Percentiles rank a stretch among this genome's conserved stretches.
phyloP scores from a whole-genome alignment of 2,113 vertebrate genomes.

The Alethe castanea region DNA sequence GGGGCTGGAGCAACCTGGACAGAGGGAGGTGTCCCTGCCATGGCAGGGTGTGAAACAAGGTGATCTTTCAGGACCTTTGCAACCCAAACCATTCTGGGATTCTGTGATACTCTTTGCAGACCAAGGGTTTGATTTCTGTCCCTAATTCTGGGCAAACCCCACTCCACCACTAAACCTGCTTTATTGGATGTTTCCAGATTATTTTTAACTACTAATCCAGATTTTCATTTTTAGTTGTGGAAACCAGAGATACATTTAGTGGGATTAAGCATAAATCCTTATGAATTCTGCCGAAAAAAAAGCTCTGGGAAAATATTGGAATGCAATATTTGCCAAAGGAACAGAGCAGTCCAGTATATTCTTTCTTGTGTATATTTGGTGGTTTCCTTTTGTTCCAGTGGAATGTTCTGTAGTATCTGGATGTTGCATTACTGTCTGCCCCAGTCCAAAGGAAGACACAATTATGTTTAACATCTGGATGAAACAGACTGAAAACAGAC shows the following conservation, averaged over 20 bases:
- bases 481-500: background rate
- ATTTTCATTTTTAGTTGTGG: background rate
- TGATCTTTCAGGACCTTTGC: background rate
- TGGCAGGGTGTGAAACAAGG: background rate
- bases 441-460: background rate
- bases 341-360: no score
- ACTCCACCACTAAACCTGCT: background rate
- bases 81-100: background rate
- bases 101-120: background rate
- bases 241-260: background rate
- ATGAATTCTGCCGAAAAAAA: background rate
- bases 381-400: background rate
- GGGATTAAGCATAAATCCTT: background rate
- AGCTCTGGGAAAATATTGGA: background rate
- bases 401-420: background rate
- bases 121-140: background rate
- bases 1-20: rapidly evolving
- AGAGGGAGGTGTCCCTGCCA: background rate
- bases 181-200: background rate
- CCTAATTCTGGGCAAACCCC: rapidly evolving
- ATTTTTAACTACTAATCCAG: background rate
- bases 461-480: background rate
- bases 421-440: background rate
- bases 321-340: background rate
- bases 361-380: background rate